Conservation (phyloP, 2,888 invertebrate species). For the Himalopsyche anomala region DNA sequence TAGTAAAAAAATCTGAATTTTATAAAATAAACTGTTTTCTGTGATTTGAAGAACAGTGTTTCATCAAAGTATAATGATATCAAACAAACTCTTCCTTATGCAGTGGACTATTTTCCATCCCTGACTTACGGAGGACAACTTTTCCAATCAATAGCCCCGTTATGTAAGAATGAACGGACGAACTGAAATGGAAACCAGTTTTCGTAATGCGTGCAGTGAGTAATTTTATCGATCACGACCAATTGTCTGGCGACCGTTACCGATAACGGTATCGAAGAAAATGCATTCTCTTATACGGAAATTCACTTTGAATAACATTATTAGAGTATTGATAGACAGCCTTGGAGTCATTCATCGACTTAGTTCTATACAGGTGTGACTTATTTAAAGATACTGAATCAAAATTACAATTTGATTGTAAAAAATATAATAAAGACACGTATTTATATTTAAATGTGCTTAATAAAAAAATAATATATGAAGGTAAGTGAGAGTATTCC, state of each 20-base stretch:
- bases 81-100: background rate
- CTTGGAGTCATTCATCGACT: too few species aligned
- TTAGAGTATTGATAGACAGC: background rate
- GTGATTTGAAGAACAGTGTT: too few species aligned
- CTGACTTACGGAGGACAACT: constrained; percentile 18
- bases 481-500: too few species aligned
- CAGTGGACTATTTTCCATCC: background rate
- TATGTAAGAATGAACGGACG: constrained; percentile 62
- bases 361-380: too few species aligned
- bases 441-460: too few species aligned
- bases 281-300: background rate
- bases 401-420: too few species aligned
- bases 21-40: too few species aligned
- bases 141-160: constrained; percentile 63
- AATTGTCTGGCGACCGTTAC: constrained; percentile 26
- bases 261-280: background rate
- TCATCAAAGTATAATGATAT: too few species aligned
- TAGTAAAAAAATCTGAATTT: too few species aligned
- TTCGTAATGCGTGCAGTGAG: constrained; percentile 37
- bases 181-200: constrained; percentile 64
- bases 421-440: too few species aligned
- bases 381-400: too few species aligned
- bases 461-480: too few species aligned
- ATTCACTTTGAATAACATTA: background rate
- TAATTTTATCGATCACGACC: constrained; percentile 42